phyloP scores from a whole-genome alignment of 2,888 invertebrate species.

The Pollenia labialis region DNA sequence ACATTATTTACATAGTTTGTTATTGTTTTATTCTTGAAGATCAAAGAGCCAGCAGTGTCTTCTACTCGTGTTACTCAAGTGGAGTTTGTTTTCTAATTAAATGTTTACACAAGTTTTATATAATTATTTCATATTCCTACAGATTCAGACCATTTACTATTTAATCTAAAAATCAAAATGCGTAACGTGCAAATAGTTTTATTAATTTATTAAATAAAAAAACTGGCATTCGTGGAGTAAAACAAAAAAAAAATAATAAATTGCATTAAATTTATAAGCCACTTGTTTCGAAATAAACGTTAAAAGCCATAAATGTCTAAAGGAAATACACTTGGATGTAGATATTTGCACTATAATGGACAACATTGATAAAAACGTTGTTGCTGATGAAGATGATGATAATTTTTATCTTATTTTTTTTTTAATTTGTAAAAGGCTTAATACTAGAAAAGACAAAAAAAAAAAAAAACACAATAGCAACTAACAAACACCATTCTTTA shows the following conservation, averaged over 20 bases:
- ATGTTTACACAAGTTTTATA: neutral
- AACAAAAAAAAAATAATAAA: neutral
- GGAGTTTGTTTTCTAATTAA: neutral
- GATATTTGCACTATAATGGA: neutral
- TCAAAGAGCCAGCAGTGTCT: neutral
- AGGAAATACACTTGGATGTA: neutral
- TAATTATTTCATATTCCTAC: neutral
- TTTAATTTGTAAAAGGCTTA: constrained; percentile 3
- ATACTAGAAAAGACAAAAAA: neutral
- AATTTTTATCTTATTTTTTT: constrained; percentile 28
- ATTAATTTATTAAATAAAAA: constrained; percentile 23
- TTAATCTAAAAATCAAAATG: constrained; percentile 46
- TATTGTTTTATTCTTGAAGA: neutral
- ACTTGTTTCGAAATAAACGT: neutral
- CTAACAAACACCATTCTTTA: constrained; percentile 47
- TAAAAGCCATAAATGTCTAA: neutral
- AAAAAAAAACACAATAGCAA: neutral
- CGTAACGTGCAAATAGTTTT: constrained; percentile 40
- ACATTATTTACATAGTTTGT: constrained; percentile 16
- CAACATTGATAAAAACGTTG: constrained; percentile 10
- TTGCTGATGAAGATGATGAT: constrained; percentile 16
- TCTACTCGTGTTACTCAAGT: neutral
- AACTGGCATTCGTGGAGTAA: constrained; percentile 1
- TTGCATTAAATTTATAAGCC: constrained; percentile 12
- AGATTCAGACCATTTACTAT: constrained; percentile 14